Percentiles rank a stretch among this genome's conserved stretches.
phyloP scores from a whole-genome alignment of 1,140 invertebrate genomes.

The Dinothrombium tinctorium region DNA sequence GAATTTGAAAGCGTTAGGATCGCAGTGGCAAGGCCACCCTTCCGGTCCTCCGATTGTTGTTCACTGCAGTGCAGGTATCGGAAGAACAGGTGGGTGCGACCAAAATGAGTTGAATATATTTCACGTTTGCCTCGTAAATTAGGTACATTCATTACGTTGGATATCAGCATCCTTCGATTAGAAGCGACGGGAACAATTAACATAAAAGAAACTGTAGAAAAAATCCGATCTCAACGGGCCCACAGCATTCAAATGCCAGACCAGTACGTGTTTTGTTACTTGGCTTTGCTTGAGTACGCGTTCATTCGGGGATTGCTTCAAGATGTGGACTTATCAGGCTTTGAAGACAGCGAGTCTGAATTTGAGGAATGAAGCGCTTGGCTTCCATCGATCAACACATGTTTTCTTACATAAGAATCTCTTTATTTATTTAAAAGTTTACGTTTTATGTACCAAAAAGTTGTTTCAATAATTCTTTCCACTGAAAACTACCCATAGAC shows the following conservation, averaged over 20 bases:
- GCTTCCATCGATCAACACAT: no score
- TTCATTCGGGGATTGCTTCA: constrained; percentile 18
- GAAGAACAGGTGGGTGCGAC: constrained; percentile 52
- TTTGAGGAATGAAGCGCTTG: no score
- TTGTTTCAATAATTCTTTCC: no score
- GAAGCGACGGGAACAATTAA: constrained; percentile 69
- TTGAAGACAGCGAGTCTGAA: constrained; percentile 17
- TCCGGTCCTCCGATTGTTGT: constrained; percentile 79
- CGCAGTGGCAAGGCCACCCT: constrained; percentile 65
- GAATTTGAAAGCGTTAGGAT: constrained; percentile 37
- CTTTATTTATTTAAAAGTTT: no score
- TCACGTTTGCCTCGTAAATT: constrained; percentile 16
- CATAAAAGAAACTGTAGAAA: constrained; percentile 70
- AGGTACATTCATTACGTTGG: constrained; percentile 91
- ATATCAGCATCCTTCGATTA: constrained; percentile 73
- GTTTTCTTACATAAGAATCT: no score
- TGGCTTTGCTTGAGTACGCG: constrained; percentile 78
- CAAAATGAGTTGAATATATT: not conserved
- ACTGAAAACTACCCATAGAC: no score
- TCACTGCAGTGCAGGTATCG: constrained; percentile 89
- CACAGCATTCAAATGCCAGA: constrained; percentile 96
- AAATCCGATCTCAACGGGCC: constrained; percentile 73
- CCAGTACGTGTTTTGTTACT: constrained; percentile 94
- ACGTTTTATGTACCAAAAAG: no score
- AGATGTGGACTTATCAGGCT: constrained; percentile 19